Percentiles rank a stretch among this genome's conserved stretches.
Evolutionary conservation across 2,113 vertebrate genomes (phyloP).

Genomic region (Psilopogon haemacephalus): DNA sequence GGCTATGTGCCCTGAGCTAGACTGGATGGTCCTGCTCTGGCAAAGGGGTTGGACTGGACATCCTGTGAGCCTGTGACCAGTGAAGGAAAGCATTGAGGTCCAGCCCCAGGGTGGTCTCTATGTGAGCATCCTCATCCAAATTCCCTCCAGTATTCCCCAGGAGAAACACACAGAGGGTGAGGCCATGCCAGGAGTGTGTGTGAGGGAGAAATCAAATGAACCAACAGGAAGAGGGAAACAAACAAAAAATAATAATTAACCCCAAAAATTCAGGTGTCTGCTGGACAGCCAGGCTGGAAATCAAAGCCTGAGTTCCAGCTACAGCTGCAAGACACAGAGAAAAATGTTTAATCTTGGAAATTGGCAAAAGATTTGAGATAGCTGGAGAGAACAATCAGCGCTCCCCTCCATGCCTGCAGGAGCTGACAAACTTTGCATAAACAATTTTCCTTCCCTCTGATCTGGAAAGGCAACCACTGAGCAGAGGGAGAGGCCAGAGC

Average conservation of each 20-base stretch:
- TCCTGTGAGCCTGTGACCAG: no score
- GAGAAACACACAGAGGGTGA: background rate
- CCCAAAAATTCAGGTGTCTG: fast-evolving
- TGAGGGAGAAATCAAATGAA: background rate
- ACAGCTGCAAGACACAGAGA: background rate
- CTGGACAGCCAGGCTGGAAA: background rate
- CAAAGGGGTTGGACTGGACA: no score
- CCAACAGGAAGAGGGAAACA: no score
- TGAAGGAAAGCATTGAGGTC: no score
- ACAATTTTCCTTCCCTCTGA: constrained; percentile 23
- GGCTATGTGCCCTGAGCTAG: no score
- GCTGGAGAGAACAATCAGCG: constrained; percentile 31
- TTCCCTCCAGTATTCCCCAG: background rate
- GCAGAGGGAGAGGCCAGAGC: background rate
- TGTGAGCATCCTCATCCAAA: background rate
- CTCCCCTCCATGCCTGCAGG: constrained; percentile 22
- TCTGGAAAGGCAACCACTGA: background rate
- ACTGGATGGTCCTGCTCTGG: no score
- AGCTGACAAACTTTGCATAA: constrained; percentile 30
- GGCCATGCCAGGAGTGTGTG: fast-evolving
- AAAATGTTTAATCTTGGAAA: constrained; percentile 41
- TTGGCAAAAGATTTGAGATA: constrained; percentile 57
- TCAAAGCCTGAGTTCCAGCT: background rate
- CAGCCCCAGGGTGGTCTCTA: background rate
- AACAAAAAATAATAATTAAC: background rate